These are phyloP conservation scores for Nestor notabilis DNA, from an alignment of 2,113 vertebrate species.

Conservation along the genomic window DNA sequence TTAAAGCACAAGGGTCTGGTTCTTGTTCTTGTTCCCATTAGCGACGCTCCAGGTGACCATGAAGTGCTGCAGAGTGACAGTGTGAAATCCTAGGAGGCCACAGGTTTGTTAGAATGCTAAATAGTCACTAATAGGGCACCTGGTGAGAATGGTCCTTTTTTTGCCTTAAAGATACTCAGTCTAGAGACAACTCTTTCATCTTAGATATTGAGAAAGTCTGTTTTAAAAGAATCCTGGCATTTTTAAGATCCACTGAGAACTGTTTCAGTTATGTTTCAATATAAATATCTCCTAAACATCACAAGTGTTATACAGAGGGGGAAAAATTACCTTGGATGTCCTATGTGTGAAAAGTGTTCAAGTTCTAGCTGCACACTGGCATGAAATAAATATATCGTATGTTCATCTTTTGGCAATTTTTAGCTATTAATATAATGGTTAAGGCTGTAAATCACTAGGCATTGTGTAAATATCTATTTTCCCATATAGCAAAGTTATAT, in stretches of 20 bases:
- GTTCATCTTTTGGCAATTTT: neutral
- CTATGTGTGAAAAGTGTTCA: neutral
- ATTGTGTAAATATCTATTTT: neutral
- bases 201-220: neutral
- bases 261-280: neutral
- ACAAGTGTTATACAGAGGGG: neutral
- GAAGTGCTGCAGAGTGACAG: neutral
- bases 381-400: neutral
- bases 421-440: neutral
- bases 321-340: neutral
- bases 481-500: neutral
- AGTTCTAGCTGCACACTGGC: neutral
- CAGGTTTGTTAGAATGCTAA: neutral
- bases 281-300: neutral
- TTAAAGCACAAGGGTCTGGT: neutral
- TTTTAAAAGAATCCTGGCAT: neutral
- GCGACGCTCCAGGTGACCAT: neutral
- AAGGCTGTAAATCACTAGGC: neutral
- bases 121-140: neutral
- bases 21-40: neutral
- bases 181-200: neutral
- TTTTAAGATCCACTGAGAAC: neutral
- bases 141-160: neutral
- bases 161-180: neutral
- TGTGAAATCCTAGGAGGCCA: neutral